Evolutionary conservation across 2,888 invertebrate genomes (phyloP), one percentile per base, ranked within the genome.

Genomic region (Cheilosia urbana): DNA sequence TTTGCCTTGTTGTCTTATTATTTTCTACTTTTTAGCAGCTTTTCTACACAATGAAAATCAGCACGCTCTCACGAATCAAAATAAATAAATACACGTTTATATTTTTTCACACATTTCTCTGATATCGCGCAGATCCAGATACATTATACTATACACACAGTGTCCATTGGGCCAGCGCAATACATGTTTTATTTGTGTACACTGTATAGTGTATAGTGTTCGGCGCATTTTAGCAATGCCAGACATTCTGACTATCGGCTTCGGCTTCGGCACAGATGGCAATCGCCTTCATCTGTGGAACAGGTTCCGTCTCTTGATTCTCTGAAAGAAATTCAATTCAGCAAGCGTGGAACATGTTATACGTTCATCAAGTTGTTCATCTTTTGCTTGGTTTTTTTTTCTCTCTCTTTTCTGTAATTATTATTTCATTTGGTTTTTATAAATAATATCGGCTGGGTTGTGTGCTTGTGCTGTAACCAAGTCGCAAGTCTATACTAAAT

Each of bases 181-280:
- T 37, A 37, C 37, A 37, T 13, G 37, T 13, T 37, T 11, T 37
- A 37, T 37, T 37, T 19, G 53, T 55, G 11, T 45, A 79, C 19
- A 69, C 65, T 58, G 37, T 71, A 62, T 80, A 79, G 75, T 58
- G 45, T 81, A 68, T 77, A 81, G 53, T 76, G 71, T 81, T 85
- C 84, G 85, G 85, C 85, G 85, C 72, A 85, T 85, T 85, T 85
- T 85, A 85, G 85, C 85, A 85, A 85, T 85, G 85, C 85, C 85
- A 85, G 85, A 85, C 85, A 85, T 77, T 85, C 85, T 85, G 85
- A 85, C 85, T 85, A 85, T 85, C 85, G 85, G 47, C 47, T 19
- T 37, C 37, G 37, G 37, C 37, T 37, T 47, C 47, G 47, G 85
- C 85, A 77, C 85, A 85, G 85, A 85, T 85, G 85, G 85, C 85